Percentiles rank a stretch among this genome's conserved stretches.
These are phyloP conservation scores for Adineta ricciae DNA, from an alignment of 2,888 invertebrate species.

Conservation along the genomic window DNA sequence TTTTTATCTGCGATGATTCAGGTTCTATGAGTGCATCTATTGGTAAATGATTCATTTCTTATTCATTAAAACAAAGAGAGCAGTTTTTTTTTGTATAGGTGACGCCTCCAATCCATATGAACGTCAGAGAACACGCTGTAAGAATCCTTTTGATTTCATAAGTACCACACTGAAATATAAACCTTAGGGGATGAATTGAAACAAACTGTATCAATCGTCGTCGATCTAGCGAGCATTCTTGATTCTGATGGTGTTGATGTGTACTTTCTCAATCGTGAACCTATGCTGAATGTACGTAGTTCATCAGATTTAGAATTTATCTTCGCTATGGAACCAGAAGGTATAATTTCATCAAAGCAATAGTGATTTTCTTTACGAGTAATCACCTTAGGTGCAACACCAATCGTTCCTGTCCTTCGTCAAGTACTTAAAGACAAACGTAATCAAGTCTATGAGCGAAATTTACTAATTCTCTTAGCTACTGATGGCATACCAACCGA, in stretches of 20 bases:
- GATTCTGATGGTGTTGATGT: background rate
- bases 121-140: background rate
- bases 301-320: background rate
- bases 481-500: slow-evolving; percentile 32
- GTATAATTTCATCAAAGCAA: background rate
- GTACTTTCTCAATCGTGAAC: background rate
- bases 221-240: background rate
- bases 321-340: slow-evolving; percentile 4
- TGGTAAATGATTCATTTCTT: background rate
- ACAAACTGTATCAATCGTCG: background rate
- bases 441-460: slow-evolving; percentile 17
- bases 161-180: background rate
- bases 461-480: slow-evolving; percentile 28
- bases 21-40: background rate
- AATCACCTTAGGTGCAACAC: background rate
- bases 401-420: background rate
- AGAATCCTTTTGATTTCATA: background rate
- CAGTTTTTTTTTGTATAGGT: background rate
- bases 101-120: background rate
- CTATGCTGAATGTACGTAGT: background rate
- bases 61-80: background rate
- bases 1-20: slow-evolving; percentile 4
- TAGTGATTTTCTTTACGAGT: too few species aligned
- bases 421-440: slow-evolving; percentile 5
- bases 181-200: background rate